phyloP scores from a whole-genome alignment of 2,797 vertebrate species.

The Gallirallus australis region DNA sequence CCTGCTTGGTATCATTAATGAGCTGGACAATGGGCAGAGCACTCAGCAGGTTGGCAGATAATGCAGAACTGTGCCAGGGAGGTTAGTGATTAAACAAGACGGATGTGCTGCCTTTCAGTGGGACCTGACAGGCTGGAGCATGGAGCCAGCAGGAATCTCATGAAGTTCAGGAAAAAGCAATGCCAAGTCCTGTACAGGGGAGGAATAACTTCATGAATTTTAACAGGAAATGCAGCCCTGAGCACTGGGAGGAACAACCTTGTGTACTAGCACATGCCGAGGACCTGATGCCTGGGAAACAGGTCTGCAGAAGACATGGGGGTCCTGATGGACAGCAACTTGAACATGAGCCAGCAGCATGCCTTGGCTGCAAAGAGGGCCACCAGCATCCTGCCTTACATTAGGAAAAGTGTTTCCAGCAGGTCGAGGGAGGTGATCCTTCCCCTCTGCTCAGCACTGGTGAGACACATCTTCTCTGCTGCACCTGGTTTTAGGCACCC shows the following conservation, averaged over 20 bases:
- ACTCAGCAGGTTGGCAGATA: neutral
- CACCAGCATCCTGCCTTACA: neutral
- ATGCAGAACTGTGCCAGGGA: neutral
- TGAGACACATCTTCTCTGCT: neutral
- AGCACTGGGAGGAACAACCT: accelerated
- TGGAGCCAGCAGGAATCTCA: neutral
- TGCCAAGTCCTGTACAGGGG: accelerated
- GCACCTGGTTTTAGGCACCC: neutral
- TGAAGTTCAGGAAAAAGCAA: neutral
- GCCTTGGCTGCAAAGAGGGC: accelerated
- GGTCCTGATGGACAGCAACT: neutral
- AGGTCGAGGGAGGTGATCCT: neutral
- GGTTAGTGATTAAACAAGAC: neutral
- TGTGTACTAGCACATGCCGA: neutral
- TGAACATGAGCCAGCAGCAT: neutral
- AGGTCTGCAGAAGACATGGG: neutral
- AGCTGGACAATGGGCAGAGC: accelerated
- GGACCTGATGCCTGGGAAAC: neutral
- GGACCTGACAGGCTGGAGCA: neutral
- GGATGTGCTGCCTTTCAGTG: neutral
- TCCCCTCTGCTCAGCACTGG: neutral
- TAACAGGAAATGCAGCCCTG: neutral
- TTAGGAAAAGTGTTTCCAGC: neutral
- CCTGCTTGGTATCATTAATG: neutral
- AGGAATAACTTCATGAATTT: neutral